These are phyloP conservation scores for Miichthys miiuy DNA, from an alignment of 2,797 vertebrate species.

Conservation along the genomic window DNA sequence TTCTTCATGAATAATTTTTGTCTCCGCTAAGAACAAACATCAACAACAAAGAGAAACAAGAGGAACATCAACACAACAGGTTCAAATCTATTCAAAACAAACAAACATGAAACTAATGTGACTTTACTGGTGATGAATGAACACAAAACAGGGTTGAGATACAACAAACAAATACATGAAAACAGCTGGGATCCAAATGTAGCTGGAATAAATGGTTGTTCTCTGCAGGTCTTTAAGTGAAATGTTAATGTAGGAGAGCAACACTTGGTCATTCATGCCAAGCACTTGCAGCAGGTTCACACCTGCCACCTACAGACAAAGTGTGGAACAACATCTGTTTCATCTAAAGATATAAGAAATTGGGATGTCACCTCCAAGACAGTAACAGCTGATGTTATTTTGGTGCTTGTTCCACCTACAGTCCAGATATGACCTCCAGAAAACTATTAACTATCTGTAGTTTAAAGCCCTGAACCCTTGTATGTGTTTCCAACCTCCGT, in stretches of 20 bases:
- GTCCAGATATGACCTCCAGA: too few relatives aligned
- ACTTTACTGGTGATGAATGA: neutral
- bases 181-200: neutral
- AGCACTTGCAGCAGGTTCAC: neutral
- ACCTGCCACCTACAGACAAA: neutral
- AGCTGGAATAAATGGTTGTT: neutral
- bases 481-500: too few relatives aligned
- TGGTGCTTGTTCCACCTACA: too few relatives aligned
- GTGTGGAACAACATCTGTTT: neutral
- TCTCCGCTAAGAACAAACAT: constrained; percentile 3
- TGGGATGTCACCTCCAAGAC: too few relatives aligned
- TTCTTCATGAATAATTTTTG: neutral
- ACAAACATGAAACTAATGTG: neutral
- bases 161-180: neutral
- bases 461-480: too few relatives aligned
- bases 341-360: too few relatives aligned
- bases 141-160: neutral
- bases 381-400: too few relatives aligned
- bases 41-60: neutral
- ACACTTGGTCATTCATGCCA: neutral
- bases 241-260: neutral
- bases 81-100: neutral
- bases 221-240: neutral
- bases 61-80: constrained; percentile 10
- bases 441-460: too few relatives aligned